These are phyloP conservation scores for Brachypteracias leptosomus DNA, from an alignment of 2,113 vertebrate genomes.

Conservation along the genomic window DNA sequence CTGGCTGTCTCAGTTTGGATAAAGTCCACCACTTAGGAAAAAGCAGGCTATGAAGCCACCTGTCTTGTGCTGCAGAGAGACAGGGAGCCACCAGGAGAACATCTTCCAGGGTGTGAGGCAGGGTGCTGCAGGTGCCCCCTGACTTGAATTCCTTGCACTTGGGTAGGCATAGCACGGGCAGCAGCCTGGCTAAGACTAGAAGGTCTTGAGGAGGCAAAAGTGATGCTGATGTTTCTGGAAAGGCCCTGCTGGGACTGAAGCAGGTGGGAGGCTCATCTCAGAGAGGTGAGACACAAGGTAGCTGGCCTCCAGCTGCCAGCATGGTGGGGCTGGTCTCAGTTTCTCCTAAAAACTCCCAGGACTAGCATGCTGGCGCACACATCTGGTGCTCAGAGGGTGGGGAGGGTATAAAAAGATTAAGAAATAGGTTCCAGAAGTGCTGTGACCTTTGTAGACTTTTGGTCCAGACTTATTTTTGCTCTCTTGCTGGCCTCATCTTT, in stretches of 20 bases:
- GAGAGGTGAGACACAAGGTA: not conserved
- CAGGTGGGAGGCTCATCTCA: not conserved
- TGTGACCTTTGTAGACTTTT: not conserved
- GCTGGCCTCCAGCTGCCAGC: not conserved
- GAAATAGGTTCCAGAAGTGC: not conserved
- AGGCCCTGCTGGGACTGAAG: not conserved
- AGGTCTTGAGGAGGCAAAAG: not conserved
- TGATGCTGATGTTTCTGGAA: not conserved
- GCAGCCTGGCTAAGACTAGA: not conserved
- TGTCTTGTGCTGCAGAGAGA: not conserved
- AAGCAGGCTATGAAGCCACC: not conserved
- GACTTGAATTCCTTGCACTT: not conserved
- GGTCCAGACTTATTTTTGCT: not conserved
- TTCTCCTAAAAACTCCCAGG: not conserved
- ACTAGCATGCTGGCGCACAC: not conserved
- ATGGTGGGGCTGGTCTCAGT: not conserved
- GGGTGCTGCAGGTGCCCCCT: not conserved
- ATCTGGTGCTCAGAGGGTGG: not conserved
- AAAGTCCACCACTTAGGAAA: not conserved
- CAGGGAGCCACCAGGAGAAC: not conserved
- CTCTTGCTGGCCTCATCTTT: not conserved
- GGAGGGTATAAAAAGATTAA: not conserved
- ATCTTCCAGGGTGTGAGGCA: not conserved
- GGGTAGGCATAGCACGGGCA: not conserved
- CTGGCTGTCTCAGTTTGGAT: not conserved